A percentile compares a stretch with the other conserved stretches of the same genome.
Evolutionary conservation across 2,888 invertebrate species (phyloP).

Genomic region (Synanthedon tipuliformis): DNA sequence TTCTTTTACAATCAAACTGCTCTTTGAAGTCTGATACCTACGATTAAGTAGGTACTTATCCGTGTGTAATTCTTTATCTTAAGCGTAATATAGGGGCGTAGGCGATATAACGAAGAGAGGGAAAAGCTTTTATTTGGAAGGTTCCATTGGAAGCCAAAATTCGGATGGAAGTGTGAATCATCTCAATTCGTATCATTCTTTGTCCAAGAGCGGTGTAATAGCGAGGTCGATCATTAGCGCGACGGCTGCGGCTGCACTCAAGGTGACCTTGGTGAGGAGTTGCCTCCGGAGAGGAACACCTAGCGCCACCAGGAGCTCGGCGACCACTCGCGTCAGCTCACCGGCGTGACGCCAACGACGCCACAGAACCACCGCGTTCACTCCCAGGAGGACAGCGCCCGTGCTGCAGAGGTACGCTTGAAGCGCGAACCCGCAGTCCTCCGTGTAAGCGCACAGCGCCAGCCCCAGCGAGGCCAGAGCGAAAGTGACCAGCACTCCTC

Average conservation of each 20-base stretch:
- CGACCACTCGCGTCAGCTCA: conserved; percentile 32
- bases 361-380: conserved; percentile 34
- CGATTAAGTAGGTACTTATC: too few relatives aligned
- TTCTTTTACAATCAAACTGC: too few relatives aligned
- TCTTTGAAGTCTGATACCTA: too few relatives aligned
- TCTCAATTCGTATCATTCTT: too few relatives aligned
- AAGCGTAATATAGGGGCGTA: too few relatives aligned
- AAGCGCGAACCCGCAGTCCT: conserved; percentile 15
- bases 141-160: too few relatives aligned
- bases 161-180: too few relatives aligned
- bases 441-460: conserved; percentile 22
- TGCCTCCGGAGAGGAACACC: conserved; percentile 35
- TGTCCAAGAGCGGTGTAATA: too few relatives aligned
- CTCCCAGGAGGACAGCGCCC: conserved; percentile 24
- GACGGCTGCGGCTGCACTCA: conserved; percentile 20
- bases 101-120: too few relatives aligned
- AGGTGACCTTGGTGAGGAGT: conserved; percentile 22
- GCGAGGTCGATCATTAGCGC: conserved; percentile 15
- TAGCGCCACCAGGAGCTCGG: conserved; percentile 30
- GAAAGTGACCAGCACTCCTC: conserved; percentile 41
- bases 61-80: too few relatives aligned
- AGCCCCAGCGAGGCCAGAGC: conserved; percentile 25
- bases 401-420: conserved; percentile 35
- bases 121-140: too few relatives aligned
- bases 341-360: conserved; percentile 29